Conservation (phyloP, 2,888 invertebrate genomes). For the Enoplolaimus lenunculus region DNA sequence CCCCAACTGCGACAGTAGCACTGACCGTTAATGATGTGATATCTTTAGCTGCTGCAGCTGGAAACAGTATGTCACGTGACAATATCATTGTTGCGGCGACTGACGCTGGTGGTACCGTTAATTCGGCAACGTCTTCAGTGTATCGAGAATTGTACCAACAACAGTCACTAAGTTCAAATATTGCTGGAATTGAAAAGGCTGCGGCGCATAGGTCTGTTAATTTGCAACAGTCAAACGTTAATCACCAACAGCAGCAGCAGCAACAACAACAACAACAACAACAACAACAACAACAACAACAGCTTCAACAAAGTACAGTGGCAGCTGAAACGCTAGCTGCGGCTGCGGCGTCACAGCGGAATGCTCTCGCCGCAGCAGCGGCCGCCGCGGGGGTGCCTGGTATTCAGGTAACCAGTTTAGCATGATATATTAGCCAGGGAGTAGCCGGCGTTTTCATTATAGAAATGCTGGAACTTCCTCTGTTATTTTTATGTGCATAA, state of each 20-base stretch:
- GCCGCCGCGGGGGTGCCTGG: neutral
- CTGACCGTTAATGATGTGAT: no score
- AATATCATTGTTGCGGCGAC: neutral
- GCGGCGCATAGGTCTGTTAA: constrained; percentile 18
- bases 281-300: constrained; percentile 16
- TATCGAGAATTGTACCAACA: neutral
- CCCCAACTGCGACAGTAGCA: no score
- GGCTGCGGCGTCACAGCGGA: neutral
- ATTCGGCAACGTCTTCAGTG: constrained; percentile 4
- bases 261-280: constrained; percentile 26
- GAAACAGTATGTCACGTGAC: neutral
- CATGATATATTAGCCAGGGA: neutral
- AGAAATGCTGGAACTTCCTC: no score
- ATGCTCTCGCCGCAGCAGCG: neutral
- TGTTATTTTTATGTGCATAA: no score
- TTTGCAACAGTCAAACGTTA: constrained; percentile 13
- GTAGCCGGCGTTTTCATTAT: no score
- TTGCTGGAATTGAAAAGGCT: constrained; percentile 16
- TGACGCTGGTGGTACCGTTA: neutral
- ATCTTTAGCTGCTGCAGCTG: no score
- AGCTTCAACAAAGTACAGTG: constrained; percentile 6
- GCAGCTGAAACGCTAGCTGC: constrained; percentile 7
- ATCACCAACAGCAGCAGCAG: constrained; percentile 24
- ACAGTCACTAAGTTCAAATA: neutral
- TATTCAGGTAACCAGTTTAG: neutral